Conservation (phyloP, 1,140 invertebrate species). For the Diachasmimorpha longicaudata region DNA sequence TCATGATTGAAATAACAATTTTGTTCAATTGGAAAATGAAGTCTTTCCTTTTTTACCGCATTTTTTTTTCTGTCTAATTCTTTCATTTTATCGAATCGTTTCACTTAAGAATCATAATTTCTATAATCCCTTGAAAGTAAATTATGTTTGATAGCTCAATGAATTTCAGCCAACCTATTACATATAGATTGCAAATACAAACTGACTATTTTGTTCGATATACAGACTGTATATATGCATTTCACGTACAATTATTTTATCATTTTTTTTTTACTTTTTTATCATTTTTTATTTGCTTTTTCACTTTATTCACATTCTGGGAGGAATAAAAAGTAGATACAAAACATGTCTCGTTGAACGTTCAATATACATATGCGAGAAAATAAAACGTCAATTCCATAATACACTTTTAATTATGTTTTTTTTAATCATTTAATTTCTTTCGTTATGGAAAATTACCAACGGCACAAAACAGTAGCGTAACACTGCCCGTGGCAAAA, state of each 20-base stretch:
- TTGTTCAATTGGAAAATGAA: neutral
- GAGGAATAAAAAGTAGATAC: slow-evolving; percentile 24
- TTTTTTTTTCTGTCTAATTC: neutral
- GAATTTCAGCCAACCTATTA: slow-evolving; percentile 24
- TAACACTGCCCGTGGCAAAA: neutral
- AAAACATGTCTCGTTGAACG: slow-evolving; percentile 15
- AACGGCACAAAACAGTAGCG: neutral
- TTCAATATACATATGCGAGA: slow-evolving; percentile 9
- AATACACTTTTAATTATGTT: neutral
- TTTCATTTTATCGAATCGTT: neutral
- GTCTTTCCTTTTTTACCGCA: neutral
- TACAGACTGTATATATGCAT: slow-evolving; percentile 13
- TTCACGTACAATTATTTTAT: slow-evolving; percentile 8
- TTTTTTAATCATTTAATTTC: neutral
- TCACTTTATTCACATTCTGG: slow-evolving; percentile 14
- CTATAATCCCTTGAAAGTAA: neutral
- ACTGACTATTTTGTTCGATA: slow-evolving; percentile 21
- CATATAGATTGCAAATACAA: slow-evolving; percentile 20
- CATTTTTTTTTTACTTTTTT: slow-evolving; percentile 8
- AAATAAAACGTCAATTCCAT: slow-evolving; percentile 4
- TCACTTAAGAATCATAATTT: slow-evolving; percentile 3
- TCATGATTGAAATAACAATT: slow-evolving; percentile 15
- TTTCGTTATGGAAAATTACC: neutral
- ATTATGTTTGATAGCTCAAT: slow-evolving; percentile 17
- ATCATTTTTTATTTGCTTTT: slow-evolving; percentile 3